Evolutionary conservation across 2,113 vertebrate species (phyloP), one percentile per base, ranked within the genome.

Genomic region (Thamnophis sirtalis): DNA sequence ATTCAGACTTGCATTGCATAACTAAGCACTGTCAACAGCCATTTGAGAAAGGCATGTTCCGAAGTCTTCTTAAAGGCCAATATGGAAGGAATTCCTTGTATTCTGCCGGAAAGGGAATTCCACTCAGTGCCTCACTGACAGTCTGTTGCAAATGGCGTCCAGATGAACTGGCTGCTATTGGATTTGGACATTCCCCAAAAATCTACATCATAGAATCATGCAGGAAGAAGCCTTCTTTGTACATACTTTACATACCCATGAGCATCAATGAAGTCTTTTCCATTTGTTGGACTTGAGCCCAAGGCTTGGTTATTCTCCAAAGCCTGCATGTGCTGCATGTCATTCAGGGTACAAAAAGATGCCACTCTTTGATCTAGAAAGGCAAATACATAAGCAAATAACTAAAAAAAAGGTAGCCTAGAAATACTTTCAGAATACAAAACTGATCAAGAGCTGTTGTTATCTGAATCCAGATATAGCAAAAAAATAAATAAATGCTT

Each of bases 281-380:
- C 96, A 63, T 98, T 98, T 9, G 98, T 96, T 91, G 98, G 98
- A 91, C 97, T 98, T 91, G 98, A 98, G 73, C 98, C 97, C 94
- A 98, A 96, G 93, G 97, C 98, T 92, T 98, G 98, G 2, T 98
- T 91, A 91, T 97, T 98, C 94, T 98, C 98, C 97, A 99, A 95
- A 58, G 96, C 98, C 93, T 98, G 98, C 17, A 97, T 97, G 54
- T 98, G 97, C 93, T 98, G 98, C 97, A 98, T 98, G 91, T 99
- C 98, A 19, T 97, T 99, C 98, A 99, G 98, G 91, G 98, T 98
- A 95, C 98, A 99, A 97, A 99, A 99, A 91, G 99, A 98, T 0
- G 98, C 98, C 95, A 98, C 98, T 58, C 98, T 98, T 97, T 99
- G 99, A 98, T 99, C 99, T 99, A 97, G 13, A 93, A 91, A 86